Evolutionary conservation across 2,888 invertebrate genomes (phyloP).

Genomic region (Diadegma fenestrale): DNA sequence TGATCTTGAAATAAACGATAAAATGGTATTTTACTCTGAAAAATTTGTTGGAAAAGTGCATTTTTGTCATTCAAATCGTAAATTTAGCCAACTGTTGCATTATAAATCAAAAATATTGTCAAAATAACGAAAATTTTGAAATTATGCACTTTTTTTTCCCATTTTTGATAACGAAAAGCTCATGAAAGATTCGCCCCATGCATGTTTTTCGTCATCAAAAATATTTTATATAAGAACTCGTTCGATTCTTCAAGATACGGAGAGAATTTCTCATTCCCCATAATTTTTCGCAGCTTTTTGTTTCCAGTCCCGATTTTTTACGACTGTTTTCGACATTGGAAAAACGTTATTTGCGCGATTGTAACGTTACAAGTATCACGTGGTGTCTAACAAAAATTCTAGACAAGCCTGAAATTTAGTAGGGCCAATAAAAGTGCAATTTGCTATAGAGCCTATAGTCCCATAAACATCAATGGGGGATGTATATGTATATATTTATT

Average conservation of each 20-base stretch:
- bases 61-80: too few species aligned
- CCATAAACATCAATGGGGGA: slow-evolving; percentile 34
- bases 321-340: not conserved
- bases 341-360: not conserved
- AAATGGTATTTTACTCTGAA: not conserved
- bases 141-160: not conserved
- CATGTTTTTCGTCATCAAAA: too few species aligned
- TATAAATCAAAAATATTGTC: too few species aligned
- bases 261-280: not conserved
- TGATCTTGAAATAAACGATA: not conserved
- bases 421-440: slow-evolving; percentile 36
- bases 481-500: slow-evolving; percentile 1
- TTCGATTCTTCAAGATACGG: not conserved
- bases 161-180: not conserved
- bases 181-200: too few species aligned
- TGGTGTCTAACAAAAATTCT: slow-evolving; percentile 14
- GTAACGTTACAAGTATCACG: slow-evolving; percentile 2
- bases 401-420: slow-evolving; percentile 9
- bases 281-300: not conserved
- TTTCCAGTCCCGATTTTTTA: not conserved
- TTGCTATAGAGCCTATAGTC: slow-evolving; percentile 28
- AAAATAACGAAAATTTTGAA: too few species aligned
- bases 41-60: too few species aligned
- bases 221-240: not conserved
- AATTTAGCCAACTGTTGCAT: too few species aligned